These are phyloP conservation scores for Muscicapa striata DNA, from an alignment of 2,797 vertebrate species.

Conservation along the genomic window DNA sequence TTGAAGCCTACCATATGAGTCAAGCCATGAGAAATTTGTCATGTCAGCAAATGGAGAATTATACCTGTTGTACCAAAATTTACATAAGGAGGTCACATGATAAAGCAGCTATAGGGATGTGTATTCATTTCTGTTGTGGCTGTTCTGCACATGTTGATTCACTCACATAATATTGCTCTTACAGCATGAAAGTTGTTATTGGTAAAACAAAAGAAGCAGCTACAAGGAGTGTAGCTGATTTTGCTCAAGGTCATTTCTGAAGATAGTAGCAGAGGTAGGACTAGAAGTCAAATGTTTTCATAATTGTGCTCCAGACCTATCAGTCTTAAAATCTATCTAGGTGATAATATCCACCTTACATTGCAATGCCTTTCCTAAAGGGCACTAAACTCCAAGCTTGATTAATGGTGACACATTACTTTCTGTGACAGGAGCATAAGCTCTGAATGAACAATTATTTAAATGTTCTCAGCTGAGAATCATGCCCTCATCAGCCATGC, in stretches of 20 bases:
- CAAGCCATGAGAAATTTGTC: neutral
- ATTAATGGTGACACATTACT: slow-evolving; percentile 51
- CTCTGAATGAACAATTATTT: slow-evolving; percentile 64
- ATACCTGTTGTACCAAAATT: neutral
- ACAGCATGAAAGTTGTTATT: neutral
- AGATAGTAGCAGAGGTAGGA: neutral
- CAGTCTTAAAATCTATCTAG: neutral
- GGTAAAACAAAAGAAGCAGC: neutral
- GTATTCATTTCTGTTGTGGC: neutral
- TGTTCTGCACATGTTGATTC: neutral
- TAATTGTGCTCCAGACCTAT: neutral
- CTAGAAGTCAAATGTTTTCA: neutral
- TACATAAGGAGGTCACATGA: neutral
- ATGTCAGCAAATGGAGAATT: neutral
- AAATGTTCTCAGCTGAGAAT: slow-evolving; percentile 63
- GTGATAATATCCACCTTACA: neutral
- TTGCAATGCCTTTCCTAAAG: slow-evolving; percentile 41
- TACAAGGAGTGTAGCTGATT: neutral
- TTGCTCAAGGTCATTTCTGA: neutral
- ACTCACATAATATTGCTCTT: neutral
- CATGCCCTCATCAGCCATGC: slow-evolving; percentile 61
- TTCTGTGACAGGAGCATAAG: slow-evolving; percentile 54
- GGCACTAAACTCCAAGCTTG: slow-evolving; percentile 12
- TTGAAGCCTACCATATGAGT: neutral
- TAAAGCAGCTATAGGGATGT: neutral